These are phyloP conservation scores for Chouioia cunea DNA, from an alignment of 2,888 invertebrate species.

Conservation along the genomic window DNA sequence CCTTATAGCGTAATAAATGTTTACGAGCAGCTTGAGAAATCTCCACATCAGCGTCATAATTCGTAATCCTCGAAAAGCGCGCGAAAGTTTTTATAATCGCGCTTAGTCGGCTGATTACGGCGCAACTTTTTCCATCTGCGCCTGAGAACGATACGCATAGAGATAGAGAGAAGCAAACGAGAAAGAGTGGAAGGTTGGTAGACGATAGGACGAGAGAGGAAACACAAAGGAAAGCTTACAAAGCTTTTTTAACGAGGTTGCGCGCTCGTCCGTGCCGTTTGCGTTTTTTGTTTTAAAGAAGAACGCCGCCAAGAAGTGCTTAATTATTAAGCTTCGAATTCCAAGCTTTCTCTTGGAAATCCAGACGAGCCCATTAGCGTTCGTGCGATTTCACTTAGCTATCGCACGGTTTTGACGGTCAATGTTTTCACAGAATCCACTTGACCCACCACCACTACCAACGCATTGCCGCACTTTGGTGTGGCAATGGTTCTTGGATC, in stretches of 20 bases:
- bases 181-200: not conserved
- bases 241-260: slow-evolving; percentile 24
- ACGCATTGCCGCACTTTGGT: too few relatives aligned
- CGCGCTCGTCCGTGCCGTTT: not conserved
- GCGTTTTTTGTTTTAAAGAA: slow-evolving; percentile 9
- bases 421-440: not conserved
- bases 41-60: slow-evolving; percentile 8
- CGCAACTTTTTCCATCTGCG: slow-evolving; percentile 39
- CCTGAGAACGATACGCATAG: not conserved
- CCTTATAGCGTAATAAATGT: too few relatives aligned
- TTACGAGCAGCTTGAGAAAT: too few relatives aligned
- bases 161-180: not conserved
- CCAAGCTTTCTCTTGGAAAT: not conserved
- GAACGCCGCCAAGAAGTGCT: slow-evolving; percentile 1
- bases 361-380: too few relatives aligned
- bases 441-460: slow-evolving; percentile 31
- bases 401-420: slow-evolving; percentile 2
- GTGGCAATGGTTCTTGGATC: too few relatives aligned
- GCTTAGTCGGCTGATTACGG: slow-evolving; percentile 16
- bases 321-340: slow-evolving; percentile 31
- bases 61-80: not conserved
- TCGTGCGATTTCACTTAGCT: too few relatives aligned
- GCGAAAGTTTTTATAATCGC: not conserved
- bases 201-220: too few relatives aligned
- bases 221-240: not conserved